Percentiles rank a stretch among this genome's conserved stretches.
Conservation (phyloP, 2,888 invertebrate genomes). For the Agrotis clavis region DNA sequence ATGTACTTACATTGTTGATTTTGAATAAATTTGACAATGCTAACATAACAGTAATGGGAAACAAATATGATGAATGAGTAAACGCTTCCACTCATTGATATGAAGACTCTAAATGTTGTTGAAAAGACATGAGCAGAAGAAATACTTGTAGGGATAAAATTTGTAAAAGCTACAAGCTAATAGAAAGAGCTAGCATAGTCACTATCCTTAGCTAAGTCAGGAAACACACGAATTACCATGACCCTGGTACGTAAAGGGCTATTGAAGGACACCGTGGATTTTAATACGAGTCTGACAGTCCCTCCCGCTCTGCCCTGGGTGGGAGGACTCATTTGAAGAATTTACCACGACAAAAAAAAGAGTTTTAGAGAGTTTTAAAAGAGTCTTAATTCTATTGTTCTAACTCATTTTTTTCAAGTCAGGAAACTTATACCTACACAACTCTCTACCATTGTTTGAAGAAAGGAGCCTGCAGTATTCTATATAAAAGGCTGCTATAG, state of each 20-base stretch:
- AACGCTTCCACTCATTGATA: not conserved
- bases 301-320: too few species aligned
- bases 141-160: not conserved
- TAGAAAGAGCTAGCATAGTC: not conserved
- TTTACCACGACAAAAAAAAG: too few species aligned
- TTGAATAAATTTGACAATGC: slow-evolving; percentile 62
- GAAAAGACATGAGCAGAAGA: not conserved
- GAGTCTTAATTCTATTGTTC: too few species aligned
- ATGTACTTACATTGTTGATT: slow-evolving; percentile 57
- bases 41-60: slow-evolving; percentile 34
- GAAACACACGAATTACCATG: too few species aligned
- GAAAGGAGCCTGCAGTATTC: not conserved
- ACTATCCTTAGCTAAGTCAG: not conserved
- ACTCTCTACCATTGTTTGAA: too few species aligned
- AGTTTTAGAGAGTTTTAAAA: too few species aligned
- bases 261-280: too few species aligned
- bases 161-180: not conserved
- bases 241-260: too few species aligned
- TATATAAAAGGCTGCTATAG: not conserved
- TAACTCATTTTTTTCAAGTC: too few species aligned
- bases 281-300: too few species aligned
- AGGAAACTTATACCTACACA: too few species aligned
- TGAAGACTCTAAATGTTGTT: not conserved
- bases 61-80: slow-evolving; percentile 34
- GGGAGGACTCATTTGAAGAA: too few species aligned